A percentile compares a stretch with the other conserved stretches of the same genome.
phyloP scores from a whole-genome alignment of 2,888 invertebrate species.

The Melanostoma scalare region DNA sequence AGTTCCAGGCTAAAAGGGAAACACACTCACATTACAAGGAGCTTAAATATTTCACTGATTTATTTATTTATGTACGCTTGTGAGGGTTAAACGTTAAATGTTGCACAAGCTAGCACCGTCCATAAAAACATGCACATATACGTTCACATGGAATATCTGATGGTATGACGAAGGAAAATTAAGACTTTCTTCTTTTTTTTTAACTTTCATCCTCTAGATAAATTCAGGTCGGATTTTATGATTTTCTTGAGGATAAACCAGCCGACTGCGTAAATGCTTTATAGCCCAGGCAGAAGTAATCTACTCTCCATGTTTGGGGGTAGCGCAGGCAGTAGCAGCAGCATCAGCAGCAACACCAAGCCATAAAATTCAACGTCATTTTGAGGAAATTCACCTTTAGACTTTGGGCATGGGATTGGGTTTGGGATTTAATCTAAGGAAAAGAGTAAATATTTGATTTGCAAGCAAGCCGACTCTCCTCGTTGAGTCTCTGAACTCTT shows the following conservation, averaged over 20 bases:
- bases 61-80: no score
- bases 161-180: no score
- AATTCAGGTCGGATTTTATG: slow-evolving; percentile 45
- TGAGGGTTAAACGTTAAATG: no score
- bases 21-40: no score
- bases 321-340: slow-evolving; percentile 7
- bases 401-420: background rate
- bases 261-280: slow-evolving; percentile 44
- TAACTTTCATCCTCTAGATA: slow-evolving; percentile 8
- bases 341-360: background rate
- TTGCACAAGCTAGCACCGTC: no score
- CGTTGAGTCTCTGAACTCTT: background rate
- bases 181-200: slow-evolving; percentile 8
- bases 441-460: slow-evolving; percentile 69
- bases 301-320: slow-evolving; percentile 14
- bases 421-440: slow-evolving; percentile 46
- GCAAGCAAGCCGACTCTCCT: slow-evolving; percentile 28
- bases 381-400: slow-evolving; percentile 29
- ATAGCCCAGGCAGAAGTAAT: slow-evolving; percentile 39
- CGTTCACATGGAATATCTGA: no score
- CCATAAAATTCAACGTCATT: slow-evolving; percentile 59
- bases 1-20: no score
- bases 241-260: slow-evolving; percentile 48
- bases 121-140: no score
- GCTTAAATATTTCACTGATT: no score